A percentile compares a stretch with the other conserved stretches of the same genome.
phyloP scores from a whole-genome alignment of 2,113 vertebrate species.

The Hemichromis elongatus region DNA sequence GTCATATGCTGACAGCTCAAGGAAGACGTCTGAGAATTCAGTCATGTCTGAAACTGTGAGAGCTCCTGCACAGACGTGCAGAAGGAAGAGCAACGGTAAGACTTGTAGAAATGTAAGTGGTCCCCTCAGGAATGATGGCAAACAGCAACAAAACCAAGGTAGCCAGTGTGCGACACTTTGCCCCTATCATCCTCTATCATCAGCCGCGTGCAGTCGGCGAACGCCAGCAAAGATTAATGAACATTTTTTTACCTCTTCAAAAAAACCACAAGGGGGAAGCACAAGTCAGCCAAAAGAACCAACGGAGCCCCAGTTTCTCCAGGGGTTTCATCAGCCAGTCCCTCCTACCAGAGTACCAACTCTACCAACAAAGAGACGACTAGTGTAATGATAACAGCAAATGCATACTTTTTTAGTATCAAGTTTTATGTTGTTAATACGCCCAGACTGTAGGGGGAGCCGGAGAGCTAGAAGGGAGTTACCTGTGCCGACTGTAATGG shows the following conservation, averaged over 20 bases:
- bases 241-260: not conserved
- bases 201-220: not conserved
- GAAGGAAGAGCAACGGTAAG: not conserved
- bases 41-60: not conserved
- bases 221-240: not conserved
- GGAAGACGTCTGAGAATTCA: not conserved
- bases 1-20: not conserved
- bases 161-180: not conserved
- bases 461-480: not conserved
- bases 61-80: not conserved
- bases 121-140: not conserved
- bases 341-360: not conserved
- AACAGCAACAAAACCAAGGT: not conserved
- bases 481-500: not conserved
- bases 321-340: not conserved
- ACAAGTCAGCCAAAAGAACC: not conserved
- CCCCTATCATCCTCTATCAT: not conserved
- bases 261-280: not conserved
- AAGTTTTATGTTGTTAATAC: not conserved
- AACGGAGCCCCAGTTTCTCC: not conserved
- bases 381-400: not conserved
- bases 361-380: not conserved
- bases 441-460: not conserved
- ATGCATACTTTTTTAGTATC: not conserved
- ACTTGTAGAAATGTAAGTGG: not conserved